Percentiles rank a stretch among this genome's conserved stretches.
These are phyloP conservation scores for Alectoris magna DNA, from an alignment of 2,797 vertebrate genomes.

Conservation along the genomic window DNA sequence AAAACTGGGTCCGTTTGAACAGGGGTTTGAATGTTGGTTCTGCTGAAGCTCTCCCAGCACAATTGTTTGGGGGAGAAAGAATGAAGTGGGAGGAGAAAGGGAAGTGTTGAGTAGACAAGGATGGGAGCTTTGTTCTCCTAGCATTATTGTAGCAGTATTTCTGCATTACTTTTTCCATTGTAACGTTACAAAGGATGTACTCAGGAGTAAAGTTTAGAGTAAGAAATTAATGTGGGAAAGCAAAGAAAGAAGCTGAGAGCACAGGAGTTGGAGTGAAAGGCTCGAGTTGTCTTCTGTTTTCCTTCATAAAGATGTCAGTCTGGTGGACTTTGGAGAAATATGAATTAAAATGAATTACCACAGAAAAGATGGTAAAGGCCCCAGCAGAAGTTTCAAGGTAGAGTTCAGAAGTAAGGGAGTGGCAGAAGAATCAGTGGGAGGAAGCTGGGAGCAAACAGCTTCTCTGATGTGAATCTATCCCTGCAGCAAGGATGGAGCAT, in stretches of 20 bases:
- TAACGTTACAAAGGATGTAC: neutral
- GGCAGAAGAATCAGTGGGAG: neutral
- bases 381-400: neutral
- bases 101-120: neutral
- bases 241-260: neutral
- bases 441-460: neutral
- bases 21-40: neutral
- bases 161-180: neutral
- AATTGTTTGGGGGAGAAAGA: neutral
- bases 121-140: neutral
- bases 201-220: neutral
- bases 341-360: neutral
- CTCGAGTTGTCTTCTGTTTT: neutral
- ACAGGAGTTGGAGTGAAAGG: neutral
- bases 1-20: constrained; percentile 8
- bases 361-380: neutral
- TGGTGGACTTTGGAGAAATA: neutral
- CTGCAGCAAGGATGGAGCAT: neutral
- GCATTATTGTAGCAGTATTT: neutral
- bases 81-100: neutral
- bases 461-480: neutral
- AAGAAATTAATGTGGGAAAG: neutral
- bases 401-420: neutral
- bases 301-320: neutral
- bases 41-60: neutral